phyloP scores from a whole-genome alignment of 2,113 vertebrate species.

The Salvelinus fontinalis region DNA sequence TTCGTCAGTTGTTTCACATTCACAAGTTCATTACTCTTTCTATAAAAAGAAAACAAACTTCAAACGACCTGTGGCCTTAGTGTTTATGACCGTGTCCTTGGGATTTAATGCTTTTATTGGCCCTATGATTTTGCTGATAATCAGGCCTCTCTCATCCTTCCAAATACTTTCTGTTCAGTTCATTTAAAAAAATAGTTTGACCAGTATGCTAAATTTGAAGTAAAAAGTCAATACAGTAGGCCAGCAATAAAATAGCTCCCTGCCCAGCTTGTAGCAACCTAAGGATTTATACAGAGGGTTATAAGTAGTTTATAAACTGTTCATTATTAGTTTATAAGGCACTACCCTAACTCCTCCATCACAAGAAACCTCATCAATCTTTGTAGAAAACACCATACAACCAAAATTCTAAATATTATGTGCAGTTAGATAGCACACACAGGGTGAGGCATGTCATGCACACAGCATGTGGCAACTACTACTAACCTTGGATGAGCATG shows the following conservation, averaged over 20 bases:
- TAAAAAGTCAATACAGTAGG: neutral
- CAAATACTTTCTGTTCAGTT: neutral
- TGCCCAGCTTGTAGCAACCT: too few species aligned
- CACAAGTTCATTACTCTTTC: neutral
- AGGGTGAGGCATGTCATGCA: neutral
- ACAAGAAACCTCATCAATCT: neutral
- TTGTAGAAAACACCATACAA: neutral
- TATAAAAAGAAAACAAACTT: constrained; percentile 13
- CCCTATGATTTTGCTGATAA: constrained; percentile 20
- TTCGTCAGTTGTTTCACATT: constrained; percentile 1
- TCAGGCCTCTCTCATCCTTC: neutral
- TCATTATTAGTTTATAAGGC: too few species aligned
- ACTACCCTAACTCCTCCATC: neutral
- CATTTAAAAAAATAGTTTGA: neutral
- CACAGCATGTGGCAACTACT: neutral
- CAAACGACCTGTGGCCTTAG: neutral
- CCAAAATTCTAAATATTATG: neutral
- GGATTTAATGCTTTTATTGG: constrained; percentile 11
- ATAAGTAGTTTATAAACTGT: too few species aligned
- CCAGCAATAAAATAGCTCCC: neutral
- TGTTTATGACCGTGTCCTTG: constrained; percentile 17
- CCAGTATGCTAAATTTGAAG: neutral
- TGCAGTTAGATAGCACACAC: neutral
- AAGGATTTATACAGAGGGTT: too few species aligned
- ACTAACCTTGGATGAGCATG: neutral